phyloP scores from a whole-genome alignment of 2,797 vertebrate species.

The Dallia pectoralis region DNA sequence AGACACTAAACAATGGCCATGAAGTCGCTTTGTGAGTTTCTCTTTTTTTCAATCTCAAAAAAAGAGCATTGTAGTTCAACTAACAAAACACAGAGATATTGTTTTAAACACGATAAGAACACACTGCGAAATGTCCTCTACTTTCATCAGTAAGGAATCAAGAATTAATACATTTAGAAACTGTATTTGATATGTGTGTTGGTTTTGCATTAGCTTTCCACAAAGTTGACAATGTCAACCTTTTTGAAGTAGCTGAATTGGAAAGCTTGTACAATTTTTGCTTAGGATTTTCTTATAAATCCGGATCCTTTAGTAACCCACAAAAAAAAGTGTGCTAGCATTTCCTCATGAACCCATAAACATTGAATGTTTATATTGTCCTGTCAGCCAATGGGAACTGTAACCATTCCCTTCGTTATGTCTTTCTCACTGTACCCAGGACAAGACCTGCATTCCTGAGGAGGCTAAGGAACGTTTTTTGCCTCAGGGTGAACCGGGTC shows the following conservation, averaged over 20 bases:
- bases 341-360: background rate
- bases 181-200: conserved; percentile 33
- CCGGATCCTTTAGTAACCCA: background rate
- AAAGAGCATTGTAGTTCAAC: background rate
- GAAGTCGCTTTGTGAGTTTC: background rate
- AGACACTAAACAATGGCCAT: background rate
- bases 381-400: background rate
- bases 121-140: conserved; percentile 8
- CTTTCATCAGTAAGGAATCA: conserved; percentile 14
- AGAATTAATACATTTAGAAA: conserved; percentile 18
- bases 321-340: background rate
- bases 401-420: background rate
- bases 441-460: background rate
- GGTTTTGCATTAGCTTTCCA: conserved; percentile 19
- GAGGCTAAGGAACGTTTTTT: background rate
- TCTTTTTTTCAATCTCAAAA: background rate
- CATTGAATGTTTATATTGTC: background rate
- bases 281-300: conserved; percentile 12
- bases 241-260: conserved; percentile 2
- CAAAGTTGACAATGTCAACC: conserved; percentile 25
- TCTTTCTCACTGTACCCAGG: background rate
- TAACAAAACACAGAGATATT: background rate
- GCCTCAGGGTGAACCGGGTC: background rate
- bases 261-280: background rate
- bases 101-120: conserved; percentile 22